Evolutionary conservation across 2,797 vertebrate genomes (phyloP).

Genomic region (Selene dorsalis): DNA sequence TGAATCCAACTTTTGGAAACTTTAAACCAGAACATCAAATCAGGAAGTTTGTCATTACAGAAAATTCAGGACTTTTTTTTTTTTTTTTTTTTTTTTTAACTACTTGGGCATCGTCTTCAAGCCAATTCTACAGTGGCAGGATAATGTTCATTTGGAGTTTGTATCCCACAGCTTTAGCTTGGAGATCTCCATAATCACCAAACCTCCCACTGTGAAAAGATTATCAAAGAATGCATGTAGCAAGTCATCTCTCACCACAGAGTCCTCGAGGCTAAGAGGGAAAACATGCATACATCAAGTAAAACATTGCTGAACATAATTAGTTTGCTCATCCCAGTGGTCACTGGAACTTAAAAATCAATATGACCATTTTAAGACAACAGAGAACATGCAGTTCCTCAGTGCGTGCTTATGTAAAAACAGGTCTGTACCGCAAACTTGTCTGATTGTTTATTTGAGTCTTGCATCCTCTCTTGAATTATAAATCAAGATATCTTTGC

Average conservation of each 20-base stretch:
- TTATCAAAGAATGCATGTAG: conserved; percentile 82
- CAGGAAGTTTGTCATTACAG: conserved; percentile 11
- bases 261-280: conserved; percentile 77
- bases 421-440: conserved; percentile 20
- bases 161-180: conserved; percentile 75
- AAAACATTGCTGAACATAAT: conserved; percentile 80
- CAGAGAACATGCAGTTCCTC: conserved; percentile 50
- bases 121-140: conserved; percentile 46
- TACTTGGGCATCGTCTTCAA: conserved; percentile 44
- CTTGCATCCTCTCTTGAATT: conserved; percentile 31
- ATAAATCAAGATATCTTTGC: conserved; percentile 25
- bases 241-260: conserved; percentile 77
- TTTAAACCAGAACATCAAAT: conserved; percentile 8
- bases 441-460: conserved; percentile 31
- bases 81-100: conserved; percentile 15
- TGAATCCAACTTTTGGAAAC: conserved; percentile 20
- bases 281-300: conserved; percentile 82
- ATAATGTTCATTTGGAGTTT: conserved; percentile 65
- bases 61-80: conserved; percentile 5
- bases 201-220: conserved; percentile 80
- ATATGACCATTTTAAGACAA: conserved; percentile 78
- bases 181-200: conserved; percentile 82
- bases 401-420: conserved; percentile 38
- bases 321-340: conserved; percentile 80
- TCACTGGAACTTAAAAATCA: conserved; percentile 79